phyloP scores from a whole-genome alignment of 2,113 vertebrate genomes.

The Naja naja region DNA sequence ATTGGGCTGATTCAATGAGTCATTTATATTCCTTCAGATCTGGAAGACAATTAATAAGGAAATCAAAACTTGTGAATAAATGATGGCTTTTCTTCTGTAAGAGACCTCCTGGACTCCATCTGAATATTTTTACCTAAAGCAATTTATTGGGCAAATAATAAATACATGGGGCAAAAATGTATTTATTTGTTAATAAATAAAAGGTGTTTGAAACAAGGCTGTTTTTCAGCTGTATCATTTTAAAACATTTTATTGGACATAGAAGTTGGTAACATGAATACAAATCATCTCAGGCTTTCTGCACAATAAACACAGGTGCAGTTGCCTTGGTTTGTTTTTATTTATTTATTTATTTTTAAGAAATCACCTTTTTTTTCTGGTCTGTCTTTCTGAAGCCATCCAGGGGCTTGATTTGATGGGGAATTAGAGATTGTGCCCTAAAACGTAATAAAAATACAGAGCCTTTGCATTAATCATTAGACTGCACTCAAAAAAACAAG shows the following conservation, averaged over 20 bases:
- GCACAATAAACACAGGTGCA: not conserved
- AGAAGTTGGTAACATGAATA: not conserved
- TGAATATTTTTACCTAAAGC: not conserved
- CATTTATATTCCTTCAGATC: not conserved
- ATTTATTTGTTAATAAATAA: not conserved
- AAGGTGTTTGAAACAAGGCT: not conserved
- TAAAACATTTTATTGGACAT: not conserved
- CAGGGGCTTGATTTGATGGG: not conserved
- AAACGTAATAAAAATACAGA: not conserved
- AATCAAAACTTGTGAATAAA: not conserved
- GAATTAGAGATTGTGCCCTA: not conserved
- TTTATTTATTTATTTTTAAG: not conserved
- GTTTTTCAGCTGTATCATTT: not conserved
- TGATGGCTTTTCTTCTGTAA: not conserved
- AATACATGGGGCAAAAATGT: not conserved
- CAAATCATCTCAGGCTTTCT: not conserved
- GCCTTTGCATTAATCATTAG: not conserved
- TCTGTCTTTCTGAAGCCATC: not conserved
- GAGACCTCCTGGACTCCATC: not conserved
- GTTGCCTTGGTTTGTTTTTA: not conserved
- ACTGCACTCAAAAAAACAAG: constrained; percentile 23
- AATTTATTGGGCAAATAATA: not conserved
- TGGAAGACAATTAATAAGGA: not conserved
- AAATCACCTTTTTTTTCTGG: not conserved
- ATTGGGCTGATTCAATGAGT: not conserved